Evolutionary conservation across 2,797 vertebrate species (phyloP).

Genomic region (Xyrichtys novacula): DNA sequence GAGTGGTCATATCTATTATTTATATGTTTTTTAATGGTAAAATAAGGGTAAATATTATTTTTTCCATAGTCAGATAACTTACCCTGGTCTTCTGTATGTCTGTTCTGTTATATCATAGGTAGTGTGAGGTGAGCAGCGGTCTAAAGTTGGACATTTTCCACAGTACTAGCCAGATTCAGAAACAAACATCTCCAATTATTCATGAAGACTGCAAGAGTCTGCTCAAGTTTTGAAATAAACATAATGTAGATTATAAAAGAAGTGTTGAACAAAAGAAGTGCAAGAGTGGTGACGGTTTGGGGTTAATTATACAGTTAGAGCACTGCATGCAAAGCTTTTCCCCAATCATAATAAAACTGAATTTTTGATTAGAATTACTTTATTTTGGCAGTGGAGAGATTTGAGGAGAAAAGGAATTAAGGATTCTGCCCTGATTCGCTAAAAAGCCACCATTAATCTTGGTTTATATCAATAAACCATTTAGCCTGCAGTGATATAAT

Average conservation of each 20-base stretch:
- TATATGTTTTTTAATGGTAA: too few species aligned
- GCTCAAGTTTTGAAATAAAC: neutral
- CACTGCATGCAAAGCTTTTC: neutral
- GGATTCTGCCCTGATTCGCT: too few species aligned
- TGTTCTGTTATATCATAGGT: neutral
- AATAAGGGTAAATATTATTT: too few species aligned
- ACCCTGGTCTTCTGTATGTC: too few species aligned
- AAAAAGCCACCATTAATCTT: too few species aligned
- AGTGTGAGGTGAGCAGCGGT: neutral
- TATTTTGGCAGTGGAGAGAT: neutral
- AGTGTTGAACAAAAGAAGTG: neutral
- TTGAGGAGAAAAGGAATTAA: too few species aligned
- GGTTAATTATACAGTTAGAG: neutral
- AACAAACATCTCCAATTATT: neutral
- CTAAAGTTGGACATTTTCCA: too few species aligned
- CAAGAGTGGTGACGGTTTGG: neutral
- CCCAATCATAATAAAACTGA: too few species aligned
- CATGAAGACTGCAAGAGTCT: neutral
- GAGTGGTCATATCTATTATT: too few species aligned
- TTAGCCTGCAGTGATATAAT: too few species aligned
- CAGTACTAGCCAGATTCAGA: too few species aligned
- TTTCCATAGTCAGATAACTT: neutral
- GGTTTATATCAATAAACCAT: too few species aligned
- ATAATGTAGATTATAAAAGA: neutral
- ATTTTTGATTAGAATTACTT: neutral